Conservation (phyloP, 2,888 invertebrate genomes). For the Sussaba pulchella region DNA sequence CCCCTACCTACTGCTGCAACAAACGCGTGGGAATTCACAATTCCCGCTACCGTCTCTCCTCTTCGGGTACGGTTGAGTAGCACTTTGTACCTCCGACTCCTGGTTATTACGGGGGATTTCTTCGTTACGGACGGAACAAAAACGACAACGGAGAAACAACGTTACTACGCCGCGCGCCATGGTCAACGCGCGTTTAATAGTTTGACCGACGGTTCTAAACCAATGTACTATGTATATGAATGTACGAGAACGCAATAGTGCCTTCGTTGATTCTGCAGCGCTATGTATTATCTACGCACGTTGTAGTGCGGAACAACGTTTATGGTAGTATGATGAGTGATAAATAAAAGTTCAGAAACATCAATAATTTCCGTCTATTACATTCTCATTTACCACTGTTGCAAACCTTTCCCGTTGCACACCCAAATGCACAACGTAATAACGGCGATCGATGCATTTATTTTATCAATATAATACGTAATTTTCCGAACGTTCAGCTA, state of each 20-base stretch:
- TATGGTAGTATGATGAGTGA: conserved; percentile 69
- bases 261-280: too few relatives aligned
- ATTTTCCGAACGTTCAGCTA: conserved; percentile 35
- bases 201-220: conserved; percentile 16
- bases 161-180: neutral
- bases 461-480: conserved; percentile 51
- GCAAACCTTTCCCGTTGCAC: too few relatives aligned
- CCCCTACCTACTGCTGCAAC: neutral
- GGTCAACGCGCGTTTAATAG: conserved; percentile 47
- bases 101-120: conserved; percentile 55
- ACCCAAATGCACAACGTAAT: neutral
- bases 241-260: too few relatives aligned
- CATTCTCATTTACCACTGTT: conserved; percentile 56
- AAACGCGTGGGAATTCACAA: conserved; percentile 12
- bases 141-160: too few relatives aligned
- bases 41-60: neutral
- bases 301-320: conserved; percentile 49
- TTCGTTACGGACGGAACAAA: conserved; percentile 42
- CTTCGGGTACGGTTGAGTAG: neutral
- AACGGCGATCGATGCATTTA: conserved; percentile 23
- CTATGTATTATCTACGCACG: neutral
- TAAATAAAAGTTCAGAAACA: conserved; percentile 63
- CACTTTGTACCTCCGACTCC: neutral
- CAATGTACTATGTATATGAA: neutral
- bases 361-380: conserved; percentile 59